Evolutionary conservation across 2,113 vertebrate species (phyloP), one percentile per base, ranked within the genome.

Genomic region (Urocolius indicus): DNA sequence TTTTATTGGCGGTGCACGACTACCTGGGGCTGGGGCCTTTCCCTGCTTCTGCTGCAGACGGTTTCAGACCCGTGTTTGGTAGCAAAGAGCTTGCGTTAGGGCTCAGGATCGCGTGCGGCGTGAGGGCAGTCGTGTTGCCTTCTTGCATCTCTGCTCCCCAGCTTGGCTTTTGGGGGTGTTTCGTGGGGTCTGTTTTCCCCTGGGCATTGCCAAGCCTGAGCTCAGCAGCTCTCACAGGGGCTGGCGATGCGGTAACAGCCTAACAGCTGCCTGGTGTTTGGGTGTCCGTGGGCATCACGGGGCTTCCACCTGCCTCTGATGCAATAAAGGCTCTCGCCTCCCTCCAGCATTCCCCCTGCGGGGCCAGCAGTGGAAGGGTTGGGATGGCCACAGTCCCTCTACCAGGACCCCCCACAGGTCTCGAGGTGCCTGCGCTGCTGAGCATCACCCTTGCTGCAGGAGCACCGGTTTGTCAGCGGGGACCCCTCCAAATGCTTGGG

Each of bases 321-420:
- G 38, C 62, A 8, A 3, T 52, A 49, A 61, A 32, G n/a, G 3
- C 26, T 43, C 14, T 36, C 7, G 13, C 57, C 45, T 20, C 61
- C 23, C 52, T 6, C 30, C 1, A 1, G 19, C 7, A 1, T 19
- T 58, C 4, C 9, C 4, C 2, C 58, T 1, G 0, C 0, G 7
- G 19, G 10, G 38, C 15, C 7, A 32, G 63, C 38, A 3, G 29
- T 3, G 16, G 52, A 8, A 36, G 48, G 36, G 20, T 22, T 1
- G 0, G 13, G 6, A 36, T 16, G 36, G 21, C 13, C 15, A 3
- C 8, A 5, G 22, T 52, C 11, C 16, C 16, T 7, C 21, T 6
- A 3, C 24, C 2, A 9, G 22, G 16, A 21, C 13, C 23, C 18
- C 38, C 34, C 4, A 5, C 32, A n/a, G 55, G 26, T 71, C 26